Evolutionary conservation across 2,113 vertebrate species (phyloP).

Genomic region (Alectura lathami): DNA sequence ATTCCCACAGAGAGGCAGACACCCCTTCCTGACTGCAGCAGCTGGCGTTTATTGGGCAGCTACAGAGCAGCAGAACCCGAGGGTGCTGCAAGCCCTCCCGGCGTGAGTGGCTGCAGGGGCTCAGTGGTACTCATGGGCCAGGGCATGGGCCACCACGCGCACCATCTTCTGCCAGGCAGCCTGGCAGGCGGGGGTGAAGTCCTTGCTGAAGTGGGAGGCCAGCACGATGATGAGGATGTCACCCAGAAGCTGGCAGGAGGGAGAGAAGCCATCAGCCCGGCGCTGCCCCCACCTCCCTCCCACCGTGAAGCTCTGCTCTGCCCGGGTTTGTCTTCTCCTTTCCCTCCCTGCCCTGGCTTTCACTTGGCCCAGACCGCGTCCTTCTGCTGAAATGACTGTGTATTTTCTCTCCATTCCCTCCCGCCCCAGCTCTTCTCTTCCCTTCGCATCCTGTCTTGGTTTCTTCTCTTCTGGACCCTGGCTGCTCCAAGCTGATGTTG

Average conservation of each 20-base stretch:
- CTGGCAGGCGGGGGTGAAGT: conserved; percentile 69
- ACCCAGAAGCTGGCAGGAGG: conserved; percentile 76
- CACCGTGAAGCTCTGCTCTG: accelerated
- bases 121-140: conserved; percentile 83
- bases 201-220: conserved; percentile 38
- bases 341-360: neutral
- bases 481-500: neutral
- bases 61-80: neutral
- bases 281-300: neutral
- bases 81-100: accelerated
- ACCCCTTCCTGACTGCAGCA: neutral
- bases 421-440: neutral
- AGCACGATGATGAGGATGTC: conserved; percentile 78
- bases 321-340: neutral
- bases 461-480: neutral
- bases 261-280: neutral
- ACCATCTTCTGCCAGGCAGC: conserved; percentile 82
- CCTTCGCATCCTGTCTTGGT: accelerated
- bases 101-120: accelerated
- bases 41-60: neutral
- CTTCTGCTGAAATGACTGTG: neutral
- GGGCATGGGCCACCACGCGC: conserved; percentile 75
- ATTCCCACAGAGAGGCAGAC: neutral
- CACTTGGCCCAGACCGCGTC: neutral
- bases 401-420: neutral